Conservation (phyloP, 1,140 invertebrate species). For the Trichonephila clavata region DNA sequence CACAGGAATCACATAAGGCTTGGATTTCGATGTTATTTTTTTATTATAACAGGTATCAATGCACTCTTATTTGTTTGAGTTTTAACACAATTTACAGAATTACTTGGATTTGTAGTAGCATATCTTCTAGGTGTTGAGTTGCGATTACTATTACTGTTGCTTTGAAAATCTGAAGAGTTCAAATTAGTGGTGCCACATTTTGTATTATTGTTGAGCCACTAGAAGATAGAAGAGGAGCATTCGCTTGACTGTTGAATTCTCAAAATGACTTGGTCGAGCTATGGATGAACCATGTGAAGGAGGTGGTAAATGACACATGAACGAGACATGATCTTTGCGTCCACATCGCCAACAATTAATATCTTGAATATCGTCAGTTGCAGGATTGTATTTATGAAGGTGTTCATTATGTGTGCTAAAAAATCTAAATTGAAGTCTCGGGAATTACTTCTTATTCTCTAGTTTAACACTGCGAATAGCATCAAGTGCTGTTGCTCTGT, state of each 20-base stretch:
- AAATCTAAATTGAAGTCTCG: neutral
- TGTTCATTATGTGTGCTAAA: neutral
- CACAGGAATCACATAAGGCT: neutral
- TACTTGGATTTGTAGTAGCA: no score
- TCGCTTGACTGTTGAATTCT: no score
- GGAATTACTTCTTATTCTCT: neutral
- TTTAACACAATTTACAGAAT: no score
- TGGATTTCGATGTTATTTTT: constrained; percentile 11
- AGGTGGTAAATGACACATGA: neutral
- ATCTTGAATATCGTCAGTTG: neutral
- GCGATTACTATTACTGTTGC: no score
- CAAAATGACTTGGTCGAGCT: neutral
- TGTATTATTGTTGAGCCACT: no score
- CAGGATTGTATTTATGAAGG: neutral
- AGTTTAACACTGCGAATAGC: neutral
- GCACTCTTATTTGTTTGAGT: neutral
- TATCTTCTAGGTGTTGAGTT: no score
- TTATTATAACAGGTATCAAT: no score
- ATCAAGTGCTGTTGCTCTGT: no score
- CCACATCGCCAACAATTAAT: neutral
- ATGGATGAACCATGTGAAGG: neutral
- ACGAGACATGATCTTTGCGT: neutral
- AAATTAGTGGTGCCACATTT: no score
- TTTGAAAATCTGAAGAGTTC: no score
- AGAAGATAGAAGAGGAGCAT: neutral